Base-by-base conservation (phyloP, 2,113 vertebrate species). In the Ptychochromis oligacanthus region DNA sequence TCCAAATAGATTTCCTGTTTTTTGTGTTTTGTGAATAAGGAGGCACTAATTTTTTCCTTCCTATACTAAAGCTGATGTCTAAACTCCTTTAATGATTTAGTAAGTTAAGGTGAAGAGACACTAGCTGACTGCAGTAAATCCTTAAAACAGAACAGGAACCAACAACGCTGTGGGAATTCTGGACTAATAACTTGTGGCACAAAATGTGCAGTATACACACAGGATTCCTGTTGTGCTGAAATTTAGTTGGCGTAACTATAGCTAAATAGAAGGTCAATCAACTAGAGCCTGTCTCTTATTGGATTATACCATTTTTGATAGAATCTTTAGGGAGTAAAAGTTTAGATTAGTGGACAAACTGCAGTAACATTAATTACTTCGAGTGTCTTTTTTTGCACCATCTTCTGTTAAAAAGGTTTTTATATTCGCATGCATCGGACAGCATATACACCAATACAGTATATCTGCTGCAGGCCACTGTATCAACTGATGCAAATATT, bases 1-100 rank as follows among this genome's bases (percentile, higher is more conserved):
- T 72, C 49, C 46, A 72, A 31, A 54, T 72, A 18, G 67, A 54
- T 72, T 72, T 54, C 26, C 17, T 72, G 43, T 28, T 72, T 49
- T 72, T 2, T 34, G 26, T 14, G 67, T 72, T 46, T 72, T 54
- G 26, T 34, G 46, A 54, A 72, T 52, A 54, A 54, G 26, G 67
- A 72, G 26, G 18, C 46, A 72, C 18, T 1, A 72, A 72, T 72
- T 72, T 54, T 55, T 72, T 72, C 67, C 46, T 72, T 34, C 34
- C 6, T 34, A n/a, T n/a, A 10, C 26, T 72, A 17, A 31, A 72
- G 67, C 6, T 54, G 26, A 72, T 72, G 52, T 54, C 1, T 1
- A 72, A 54, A 72, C 26, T 52, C 67, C 67, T 72, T 72, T 34
- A 72, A 72, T 34, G 46, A 54, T 72, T 34, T 72, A 54, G 46